Base-by-base conservation (phyloP, 2,888 invertebrate species). In the Dryomyza anilis region DNA sequence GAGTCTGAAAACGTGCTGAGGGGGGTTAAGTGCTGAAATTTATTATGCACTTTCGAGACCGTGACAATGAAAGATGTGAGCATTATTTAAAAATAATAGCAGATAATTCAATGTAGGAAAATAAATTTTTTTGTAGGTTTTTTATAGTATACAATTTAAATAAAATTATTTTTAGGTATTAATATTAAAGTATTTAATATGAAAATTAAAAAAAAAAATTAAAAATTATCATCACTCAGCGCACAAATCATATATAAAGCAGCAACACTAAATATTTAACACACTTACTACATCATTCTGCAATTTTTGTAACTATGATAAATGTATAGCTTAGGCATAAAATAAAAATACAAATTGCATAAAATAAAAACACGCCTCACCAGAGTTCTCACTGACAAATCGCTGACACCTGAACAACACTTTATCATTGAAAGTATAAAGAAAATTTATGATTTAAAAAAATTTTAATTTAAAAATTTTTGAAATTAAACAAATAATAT, bases 321-420 rank as follows among this genome's bases (percentile, higher is more conserved):
- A 43, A 43, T 4, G n/a, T 39, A 7, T 4, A 43, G 14, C 16
- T 43, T 7, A 16, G 16, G 39, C n/a, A 2, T 16, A 39, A 14
- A 16, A 6, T 43, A 43, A 19, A n/a, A 16, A 16, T 43, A 4
- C 3, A 16, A 43, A 16, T 27, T 29, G 25, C 29, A 27, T 27
- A 8, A 29, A 53, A 23, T 39, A 39, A 48, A 60, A 55, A 70
- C 72, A 74, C 73, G 74, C 78, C 79, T 79, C 79, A 76, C 78
- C 78, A 80, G 78, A 71, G 78, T 79, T 79, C 73, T 80, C 80
- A 71, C 79, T 77, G 76, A 76, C 69, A 62, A 58, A 55, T 52
- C 66, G 63, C 63, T 63, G 29, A 68, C 69, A 67, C 43, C 61
- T 65, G 64, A 27, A 39, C 61, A 63, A 64, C 27, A 23, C 19